Base-by-base conservation (phyloP, 1,140 invertebrate species). In the Helicoverpa armigera region DNA sequence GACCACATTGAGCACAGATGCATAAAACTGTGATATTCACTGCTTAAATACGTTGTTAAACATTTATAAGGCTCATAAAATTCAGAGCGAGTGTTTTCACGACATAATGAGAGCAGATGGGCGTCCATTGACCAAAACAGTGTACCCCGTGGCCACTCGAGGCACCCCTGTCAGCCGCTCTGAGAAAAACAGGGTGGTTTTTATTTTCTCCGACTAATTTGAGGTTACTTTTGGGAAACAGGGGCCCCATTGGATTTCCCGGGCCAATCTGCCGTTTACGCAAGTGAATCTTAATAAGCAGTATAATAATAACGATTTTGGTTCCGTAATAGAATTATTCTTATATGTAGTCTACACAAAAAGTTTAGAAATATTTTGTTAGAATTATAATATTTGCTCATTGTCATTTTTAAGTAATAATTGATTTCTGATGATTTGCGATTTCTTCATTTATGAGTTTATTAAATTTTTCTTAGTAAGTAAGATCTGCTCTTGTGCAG, bases 191-290 rank as follows among this genome's bases (percentile, higher is more conserved):
- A 84, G 83, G 81, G 80, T 18, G 80, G 13, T 86, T 89, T 79
- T 89, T 90, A 85, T 90, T 89, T 87, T 88, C 85, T 81, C 79
- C 74, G 73, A 73, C 86, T 86, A 88, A 88, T 88, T 87, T 88
- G 87, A 86, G 84, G 85, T 88, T 80, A 84, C 82, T 86, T 75
- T 85, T 78, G 81, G 83, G 80, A 65, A 81, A 82, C 43, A 31
- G 58, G 81, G 63, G 73, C 72, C 81, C 80, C 82, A 77, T 67
- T 73, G 82, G 82, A 77, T 83, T 82, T 54, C 31, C 23, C 29
- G 35, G 18, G 63, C 31, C 50, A 75, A 75, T 72, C 14, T 58
- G 50, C 65, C 53, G 65, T 70, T 67, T 67, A 48, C 48, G n/a
- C 16, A 50, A 69, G 43, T 50, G 43, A 50, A 69, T 69, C 43